Conservation (phyloP, 2,113 vertebrate species). For the Loxodonta africana region DNA sequence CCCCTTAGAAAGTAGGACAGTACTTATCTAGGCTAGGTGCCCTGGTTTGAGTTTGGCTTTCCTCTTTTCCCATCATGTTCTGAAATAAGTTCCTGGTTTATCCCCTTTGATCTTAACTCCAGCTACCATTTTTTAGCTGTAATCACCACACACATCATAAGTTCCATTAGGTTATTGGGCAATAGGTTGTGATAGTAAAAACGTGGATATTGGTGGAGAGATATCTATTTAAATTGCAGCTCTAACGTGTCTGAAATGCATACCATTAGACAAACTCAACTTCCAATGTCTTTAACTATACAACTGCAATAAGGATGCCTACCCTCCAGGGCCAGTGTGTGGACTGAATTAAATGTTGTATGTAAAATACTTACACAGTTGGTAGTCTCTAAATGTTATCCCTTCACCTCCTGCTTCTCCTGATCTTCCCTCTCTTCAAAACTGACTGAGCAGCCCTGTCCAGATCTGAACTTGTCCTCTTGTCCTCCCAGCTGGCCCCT, state of each 20-base stretch:
- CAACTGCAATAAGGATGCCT: background rate
- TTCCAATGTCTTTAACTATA: background rate
- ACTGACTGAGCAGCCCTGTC: fast-evolving
- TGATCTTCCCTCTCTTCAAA: fast-evolving
- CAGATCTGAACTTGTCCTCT: background rate
- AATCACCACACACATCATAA: fast-evolving
- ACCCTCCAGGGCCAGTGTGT: no score
- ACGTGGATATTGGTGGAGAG: background rate
- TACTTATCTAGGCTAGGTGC: background rate
- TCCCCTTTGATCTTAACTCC: background rate
- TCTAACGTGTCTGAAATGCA: background rate
- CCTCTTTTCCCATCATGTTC: background rate
- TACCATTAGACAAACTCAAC: background rate
- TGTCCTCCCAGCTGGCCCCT: background rate
- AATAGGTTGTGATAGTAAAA: background rate
- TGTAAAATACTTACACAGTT: background rate
- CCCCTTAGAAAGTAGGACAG: background rate
- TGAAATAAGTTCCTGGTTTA: background rate
- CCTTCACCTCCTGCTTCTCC: background rate
- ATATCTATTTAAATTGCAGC: fast-evolving
- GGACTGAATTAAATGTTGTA: background rate
- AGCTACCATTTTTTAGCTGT: background rate
- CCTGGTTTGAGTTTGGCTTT: background rate
- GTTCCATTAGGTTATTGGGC: background rate
- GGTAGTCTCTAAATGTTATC: no score